Evolutionary conservation across 2,113 vertebrate species (phyloP).

Genomic region (Phylloscopus whistleri): DNA sequence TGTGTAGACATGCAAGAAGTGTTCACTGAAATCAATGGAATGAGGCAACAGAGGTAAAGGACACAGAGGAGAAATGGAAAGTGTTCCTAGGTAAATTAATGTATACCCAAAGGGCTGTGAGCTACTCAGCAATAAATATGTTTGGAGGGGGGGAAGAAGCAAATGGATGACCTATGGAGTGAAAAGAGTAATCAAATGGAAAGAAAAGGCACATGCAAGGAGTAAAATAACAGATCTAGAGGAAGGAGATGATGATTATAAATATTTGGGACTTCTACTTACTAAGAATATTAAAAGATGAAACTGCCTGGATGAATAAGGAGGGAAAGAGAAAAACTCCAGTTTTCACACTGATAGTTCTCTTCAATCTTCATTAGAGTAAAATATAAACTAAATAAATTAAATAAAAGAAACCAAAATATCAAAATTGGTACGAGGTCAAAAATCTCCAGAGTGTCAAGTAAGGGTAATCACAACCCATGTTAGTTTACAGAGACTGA

Average conservation of each 20-base stretch:
- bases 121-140: slow-evolving; percentile 32
- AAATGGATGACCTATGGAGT: neutral
- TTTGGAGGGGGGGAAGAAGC: neutral
- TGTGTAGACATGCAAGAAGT: slow-evolving; percentile 28
- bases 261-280: neutral
- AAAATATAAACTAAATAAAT: neutral
- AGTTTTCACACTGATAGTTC: neutral
- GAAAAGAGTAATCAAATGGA: slow-evolving; percentile 19
- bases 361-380: neutral
- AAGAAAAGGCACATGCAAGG: neutral
- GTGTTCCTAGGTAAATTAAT: slow-evolving; percentile 45
- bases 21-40: slow-evolving; percentile 50
- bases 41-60: slow-evolving; percentile 37
- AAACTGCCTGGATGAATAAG: neutral
- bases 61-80: slow-evolving; percentile 16
- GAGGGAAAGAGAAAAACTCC: neutral
- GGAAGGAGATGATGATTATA: neutral
- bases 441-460: neutral
- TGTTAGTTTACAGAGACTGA: neutral
- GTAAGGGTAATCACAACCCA: neutral
- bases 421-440: neutral
- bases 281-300: neutral
- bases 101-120: slow-evolving; percentile 10
- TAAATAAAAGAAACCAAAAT: neutral
- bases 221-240: neutral